Conservation (phyloP, 2,113 vertebrate genomes). For the Caretta caretta region DNA sequence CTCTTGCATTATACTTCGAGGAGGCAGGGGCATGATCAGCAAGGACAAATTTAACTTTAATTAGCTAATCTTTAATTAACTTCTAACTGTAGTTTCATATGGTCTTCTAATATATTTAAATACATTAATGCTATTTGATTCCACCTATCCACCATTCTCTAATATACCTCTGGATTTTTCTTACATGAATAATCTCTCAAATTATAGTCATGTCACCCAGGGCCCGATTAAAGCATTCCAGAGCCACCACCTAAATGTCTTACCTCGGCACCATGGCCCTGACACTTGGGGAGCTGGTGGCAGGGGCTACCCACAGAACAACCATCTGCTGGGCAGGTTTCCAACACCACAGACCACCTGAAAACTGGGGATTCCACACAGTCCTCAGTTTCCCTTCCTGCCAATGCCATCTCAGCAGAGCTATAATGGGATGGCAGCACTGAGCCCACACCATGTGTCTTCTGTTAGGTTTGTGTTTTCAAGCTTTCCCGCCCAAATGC, state of each 20-base stretch:
- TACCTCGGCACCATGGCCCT: neutral
- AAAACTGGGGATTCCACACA: no score
- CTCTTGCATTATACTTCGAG: neutral
- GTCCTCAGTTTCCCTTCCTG: neutral
- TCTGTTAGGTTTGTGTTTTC: neutral
- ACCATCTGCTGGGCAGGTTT: neutral
- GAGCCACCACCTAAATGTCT: neutral
- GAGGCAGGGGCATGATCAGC: neutral
- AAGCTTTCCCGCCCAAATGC: neutral
- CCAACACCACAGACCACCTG: neutral
- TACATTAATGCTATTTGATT: neutral
- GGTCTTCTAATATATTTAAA: neutral
- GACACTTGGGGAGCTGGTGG: neutral
- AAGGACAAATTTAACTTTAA: neutral
- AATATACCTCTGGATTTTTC: neutral
- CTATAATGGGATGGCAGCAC: neutral
- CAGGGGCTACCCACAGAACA: neutral
- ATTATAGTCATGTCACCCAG: neutral
- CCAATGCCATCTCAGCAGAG: neutral
- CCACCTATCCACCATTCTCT: neutral
- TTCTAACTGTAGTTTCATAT: neutral
- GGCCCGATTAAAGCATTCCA: neutral
- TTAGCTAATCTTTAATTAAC: neutral
- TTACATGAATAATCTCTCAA: fast-evolving
- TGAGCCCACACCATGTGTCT: neutral